Evolutionary conservation across 1,140 invertebrate genomes (phyloP).

Genomic region (Helicoverpa zea): DNA sequence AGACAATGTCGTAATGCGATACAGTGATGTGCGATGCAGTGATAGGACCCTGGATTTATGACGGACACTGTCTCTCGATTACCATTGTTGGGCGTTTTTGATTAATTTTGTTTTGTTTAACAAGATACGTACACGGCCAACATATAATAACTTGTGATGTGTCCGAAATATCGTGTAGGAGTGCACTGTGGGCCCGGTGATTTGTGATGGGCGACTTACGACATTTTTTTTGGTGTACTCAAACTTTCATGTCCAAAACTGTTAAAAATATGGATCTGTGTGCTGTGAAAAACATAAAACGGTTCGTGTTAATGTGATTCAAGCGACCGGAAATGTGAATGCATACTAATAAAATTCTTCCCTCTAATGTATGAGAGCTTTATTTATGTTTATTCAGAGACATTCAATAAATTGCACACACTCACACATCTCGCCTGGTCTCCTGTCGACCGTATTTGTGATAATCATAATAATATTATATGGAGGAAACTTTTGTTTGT

Average conservation of each 20-base stretch:
- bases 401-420: constrained; percentile 37
- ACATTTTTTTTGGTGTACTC: constrained; percentile 13
- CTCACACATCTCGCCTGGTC: neutral
- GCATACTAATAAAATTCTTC: constrained; percentile 41
- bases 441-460: constrained; percentile 22
- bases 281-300: constrained; percentile 18
- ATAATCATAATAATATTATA: constrained; percentile 17
- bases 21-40: constrained; percentile 67
- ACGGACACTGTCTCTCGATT: constrained; percentile 55
- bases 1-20: constrained; percentile 75
- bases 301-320: constrained; percentile 36
- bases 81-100: constrained; percentile 60
- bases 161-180: constrained; percentile 32
- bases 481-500: constrained; percentile 33
- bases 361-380: constrained; percentile 26
- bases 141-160: constrained; percentile 43
- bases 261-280: constrained; percentile 21
- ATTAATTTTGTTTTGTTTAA: constrained; percentile 65
- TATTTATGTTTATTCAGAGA: constrained; percentile 25
- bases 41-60: constrained; percentile 70
- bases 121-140: constrained; percentile 49
- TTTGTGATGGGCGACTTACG: constrained; percentile 37
- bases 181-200: constrained; percentile 31
- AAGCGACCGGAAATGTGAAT: constrained; percentile 29
- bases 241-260: constrained; percentile 30